Conservation (phyloP, 2,888 invertebrate species). For the Nymphalis urticae region DNA sequence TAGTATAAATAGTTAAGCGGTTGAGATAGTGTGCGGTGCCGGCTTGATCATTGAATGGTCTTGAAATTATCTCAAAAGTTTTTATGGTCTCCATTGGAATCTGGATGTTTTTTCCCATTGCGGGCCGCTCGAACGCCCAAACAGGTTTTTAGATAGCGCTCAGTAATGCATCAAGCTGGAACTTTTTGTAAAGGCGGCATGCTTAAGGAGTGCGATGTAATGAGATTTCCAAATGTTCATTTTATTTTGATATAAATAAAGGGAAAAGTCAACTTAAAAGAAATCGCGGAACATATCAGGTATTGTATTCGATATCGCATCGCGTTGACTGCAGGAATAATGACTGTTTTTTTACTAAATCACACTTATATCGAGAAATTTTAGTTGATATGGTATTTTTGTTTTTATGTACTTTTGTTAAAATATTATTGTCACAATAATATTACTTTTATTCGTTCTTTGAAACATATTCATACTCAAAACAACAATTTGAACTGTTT, state of each 20-base stretch:
- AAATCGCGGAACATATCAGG: background rate
- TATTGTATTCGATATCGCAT: no score
- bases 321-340: background rate
- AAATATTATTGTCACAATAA: no score
- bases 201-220: conserved; percentile 71
- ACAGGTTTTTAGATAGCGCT: conserved; percentile 81
- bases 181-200: conserved; percentile 76
- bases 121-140: conserved; percentile 71
- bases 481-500: no score
- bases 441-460: no score
- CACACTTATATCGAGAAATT: no score
- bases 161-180: conserved; percentile 78
- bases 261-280: conserved; percentile 8
- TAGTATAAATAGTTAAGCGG: conserved; percentile 62
- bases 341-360: background rate
- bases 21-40: conserved; percentile 48
- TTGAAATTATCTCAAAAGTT: conserved; percentile 78
- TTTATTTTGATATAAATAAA: conserved; percentile 51
- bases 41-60: conserved; percentile 64
- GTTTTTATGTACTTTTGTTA: no score
- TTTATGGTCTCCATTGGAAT: conserved; percentile 80
- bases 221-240: conserved; percentile 67
- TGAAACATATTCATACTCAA: no score
- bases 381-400: no score
- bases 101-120: conserved; percentile 76